phyloP scores from a whole-genome alignment of 2,797 vertebrate genomes.

The Phoxinus dragarum region DNA sequence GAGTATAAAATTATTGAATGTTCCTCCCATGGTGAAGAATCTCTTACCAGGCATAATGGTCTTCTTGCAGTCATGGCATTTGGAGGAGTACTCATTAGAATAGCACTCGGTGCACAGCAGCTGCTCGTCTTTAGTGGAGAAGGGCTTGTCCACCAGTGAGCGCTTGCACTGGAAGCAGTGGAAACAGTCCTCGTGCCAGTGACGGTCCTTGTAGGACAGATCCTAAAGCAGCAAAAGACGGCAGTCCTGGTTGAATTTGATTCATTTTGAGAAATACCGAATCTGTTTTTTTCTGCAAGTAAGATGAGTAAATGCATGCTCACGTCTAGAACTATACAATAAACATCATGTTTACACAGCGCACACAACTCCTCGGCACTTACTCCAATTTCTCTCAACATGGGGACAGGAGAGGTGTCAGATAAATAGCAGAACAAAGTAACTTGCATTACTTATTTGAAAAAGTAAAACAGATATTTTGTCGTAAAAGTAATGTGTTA shows the following conservation, averaged over 20 bases:
- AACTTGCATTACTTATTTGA: no score
- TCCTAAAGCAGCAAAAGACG: conserved; percentile 78
- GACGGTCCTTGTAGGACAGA: conserved; percentile 97
- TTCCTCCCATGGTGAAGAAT: conserved; percentile 7
- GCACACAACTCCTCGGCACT: no score
- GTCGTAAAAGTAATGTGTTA: no score
- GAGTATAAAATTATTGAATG: background rate
- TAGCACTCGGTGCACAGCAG: conserved; percentile 98
- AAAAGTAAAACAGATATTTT: no score
- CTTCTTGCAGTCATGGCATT: conserved; percentile 96
- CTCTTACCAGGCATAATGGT: conserved; percentile 96
- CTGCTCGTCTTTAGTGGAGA: conserved; percentile 96
- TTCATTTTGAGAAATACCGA: background rate
- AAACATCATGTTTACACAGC: no score
- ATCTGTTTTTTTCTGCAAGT: background rate
- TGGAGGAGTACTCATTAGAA: conserved; percentile 96
- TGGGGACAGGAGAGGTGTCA: no score
- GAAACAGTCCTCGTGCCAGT: conserved; percentile 98
- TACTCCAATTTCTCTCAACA: no score
- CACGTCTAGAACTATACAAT: background rate
- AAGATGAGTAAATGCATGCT: background rate
- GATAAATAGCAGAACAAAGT: no score
- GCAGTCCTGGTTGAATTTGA: background rate
- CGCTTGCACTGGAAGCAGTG: conserved; percentile 94
- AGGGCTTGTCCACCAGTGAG: conserved; percentile 96